A percentile compares a stretch with the other conserved stretches of the same genome.
phyloP scores from a whole-genome alignment of 1,140 invertebrate genomes.

The Drosophila bocqueti region DNA sequence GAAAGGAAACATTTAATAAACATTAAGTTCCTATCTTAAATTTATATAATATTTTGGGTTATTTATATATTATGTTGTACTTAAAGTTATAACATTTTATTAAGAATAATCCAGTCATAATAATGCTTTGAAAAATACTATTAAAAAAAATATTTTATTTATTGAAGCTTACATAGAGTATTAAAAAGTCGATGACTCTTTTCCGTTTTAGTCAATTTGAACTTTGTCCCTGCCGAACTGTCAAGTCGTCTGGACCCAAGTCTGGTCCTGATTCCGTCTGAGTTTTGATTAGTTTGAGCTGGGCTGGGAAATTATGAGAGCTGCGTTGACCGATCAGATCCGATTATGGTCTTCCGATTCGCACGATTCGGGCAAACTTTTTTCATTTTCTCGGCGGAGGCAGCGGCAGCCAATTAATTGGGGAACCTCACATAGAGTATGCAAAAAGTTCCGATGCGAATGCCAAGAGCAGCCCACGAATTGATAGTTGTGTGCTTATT shows the following conservation, averaged over 20 bases:
- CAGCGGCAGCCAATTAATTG: constrained; percentile 71
- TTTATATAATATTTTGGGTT: background rate
- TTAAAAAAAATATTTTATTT: too few relatives aligned
- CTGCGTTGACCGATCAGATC: constrained; percentile 52
- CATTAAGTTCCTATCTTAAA: too few relatives aligned
- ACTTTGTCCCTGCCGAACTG: constrained; percentile 25
- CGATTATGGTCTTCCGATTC: constrained; percentile 49
- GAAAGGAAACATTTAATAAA: background rate
- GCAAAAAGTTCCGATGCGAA: constrained; percentile 63
- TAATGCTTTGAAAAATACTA: too few relatives aligned
- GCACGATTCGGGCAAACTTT: constrained; percentile 69
- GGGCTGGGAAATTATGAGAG: constrained; percentile 71
- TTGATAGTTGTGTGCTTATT: constrained; percentile 50
- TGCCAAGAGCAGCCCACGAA: constrained; percentile 29
- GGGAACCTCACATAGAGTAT: constrained; percentile 50
- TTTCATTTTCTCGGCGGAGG: constrained; percentile 69
- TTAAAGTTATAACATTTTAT: too few relatives aligned
- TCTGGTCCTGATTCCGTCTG: constrained; percentile 21
- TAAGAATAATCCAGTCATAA: too few relatives aligned
- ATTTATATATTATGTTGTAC: too few relatives aligned
- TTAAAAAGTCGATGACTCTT: background rate
- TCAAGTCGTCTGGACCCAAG: constrained; percentile 44
- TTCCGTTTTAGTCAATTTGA: background rate
- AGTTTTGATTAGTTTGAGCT: constrained; percentile 72
- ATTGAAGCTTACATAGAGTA: background rate